A percentile compares a stretch with the other conserved stretches of the same genome.
Evolutionary conservation across 2,888 invertebrate species (phyloP).

Genomic region (Campopleginae sp.): DNA sequence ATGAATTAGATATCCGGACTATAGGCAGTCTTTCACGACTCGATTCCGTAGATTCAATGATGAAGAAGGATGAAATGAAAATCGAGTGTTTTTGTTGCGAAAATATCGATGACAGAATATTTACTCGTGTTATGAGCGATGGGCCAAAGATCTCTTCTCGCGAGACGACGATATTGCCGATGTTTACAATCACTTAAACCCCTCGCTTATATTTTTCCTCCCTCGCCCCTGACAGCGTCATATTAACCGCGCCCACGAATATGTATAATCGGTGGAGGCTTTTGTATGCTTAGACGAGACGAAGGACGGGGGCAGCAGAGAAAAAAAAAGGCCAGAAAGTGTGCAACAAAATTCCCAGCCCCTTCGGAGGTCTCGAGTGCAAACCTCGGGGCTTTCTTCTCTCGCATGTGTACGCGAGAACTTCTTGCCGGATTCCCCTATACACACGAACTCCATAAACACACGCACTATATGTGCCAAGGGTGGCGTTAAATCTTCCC

Average conservation of each 20-base stretch:
- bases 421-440: constrained; percentile 19
- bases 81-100: not conserved
- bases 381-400: constrained; percentile 1
- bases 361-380: constrained; percentile 35
- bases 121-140: constrained; percentile 53
- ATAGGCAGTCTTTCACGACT: not conserved
- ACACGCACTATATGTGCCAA: not conserved
- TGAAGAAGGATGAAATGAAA: not conserved
- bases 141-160: constrained; percentile 36
- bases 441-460: not conserved
- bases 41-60: not conserved
- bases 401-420: not conserved
- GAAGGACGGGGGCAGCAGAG: constrained; percentile 40
- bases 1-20: not conserved
- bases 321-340: constrained; percentile 52
- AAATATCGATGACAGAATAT: constrained; percentile 54
- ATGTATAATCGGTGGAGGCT: constrained; percentile 59
- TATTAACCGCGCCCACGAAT: constrained; percentile 46
- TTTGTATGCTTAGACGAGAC: constrained; percentile 40
- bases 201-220: constrained; percentile 25
- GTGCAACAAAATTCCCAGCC: constrained; percentile 55
- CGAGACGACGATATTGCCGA: constrained; percentile 46
- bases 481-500: constrained; percentile 39
- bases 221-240: not conserved
- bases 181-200: constrained; percentile 70